Percentiles rank a stretch among this genome's conserved stretches.
These are phyloP conservation scores for Sycophila texana DNA, from an alignment of 2,888 invertebrate genomes.

Conservation along the genomic window DNA sequence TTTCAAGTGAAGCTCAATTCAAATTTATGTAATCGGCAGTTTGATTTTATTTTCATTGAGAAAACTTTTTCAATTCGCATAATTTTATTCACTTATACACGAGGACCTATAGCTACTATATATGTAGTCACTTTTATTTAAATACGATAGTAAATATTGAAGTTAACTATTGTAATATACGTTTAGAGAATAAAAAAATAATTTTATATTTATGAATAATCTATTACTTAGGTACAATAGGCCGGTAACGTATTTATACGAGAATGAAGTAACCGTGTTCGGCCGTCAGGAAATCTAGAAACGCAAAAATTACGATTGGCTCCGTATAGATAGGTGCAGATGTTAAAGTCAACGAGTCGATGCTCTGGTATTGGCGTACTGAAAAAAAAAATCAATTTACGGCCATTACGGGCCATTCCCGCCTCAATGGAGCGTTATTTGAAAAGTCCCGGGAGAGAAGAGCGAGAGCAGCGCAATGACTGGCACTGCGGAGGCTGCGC, in stretches of 20 bases:
- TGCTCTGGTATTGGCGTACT: constrained; percentile 37
- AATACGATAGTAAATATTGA: not conserved
- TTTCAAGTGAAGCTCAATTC: not conserved
- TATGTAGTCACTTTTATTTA: too few species aligned
- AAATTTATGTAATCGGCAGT: not conserved
- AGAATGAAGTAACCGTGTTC: not conserved
- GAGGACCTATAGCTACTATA: not conserved
- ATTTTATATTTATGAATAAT: not conserved
- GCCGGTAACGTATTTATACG: not conserved
- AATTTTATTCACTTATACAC: not conserved
- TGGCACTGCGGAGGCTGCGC: constrained; percentile 59
- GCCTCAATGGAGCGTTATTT: constrained; percentile 41
- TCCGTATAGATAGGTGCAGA: constrained; percentile 36
- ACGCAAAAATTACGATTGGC: constrained; percentile 32
- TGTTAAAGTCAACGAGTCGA: constrained; percentile 30
- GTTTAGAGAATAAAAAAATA: not conserved
- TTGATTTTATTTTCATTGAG: constrained; percentile 1
- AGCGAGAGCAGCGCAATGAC: constrained; percentile 55
- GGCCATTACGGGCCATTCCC: constrained; percentile 47
- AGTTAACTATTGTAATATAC: not conserved
- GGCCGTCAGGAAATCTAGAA: constrained; percentile 1
- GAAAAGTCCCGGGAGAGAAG: constrained; percentile 41
- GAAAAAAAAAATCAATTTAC: constrained; percentile 57
- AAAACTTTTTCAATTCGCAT: not conserved
- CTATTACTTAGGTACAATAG: too few species aligned